A percentile compares a stretch with the other conserved stretches of the same genome.
Conservation (phyloP, 53 echinoderm and acorn worm species). For the Echinometra lucunter region DNA sequence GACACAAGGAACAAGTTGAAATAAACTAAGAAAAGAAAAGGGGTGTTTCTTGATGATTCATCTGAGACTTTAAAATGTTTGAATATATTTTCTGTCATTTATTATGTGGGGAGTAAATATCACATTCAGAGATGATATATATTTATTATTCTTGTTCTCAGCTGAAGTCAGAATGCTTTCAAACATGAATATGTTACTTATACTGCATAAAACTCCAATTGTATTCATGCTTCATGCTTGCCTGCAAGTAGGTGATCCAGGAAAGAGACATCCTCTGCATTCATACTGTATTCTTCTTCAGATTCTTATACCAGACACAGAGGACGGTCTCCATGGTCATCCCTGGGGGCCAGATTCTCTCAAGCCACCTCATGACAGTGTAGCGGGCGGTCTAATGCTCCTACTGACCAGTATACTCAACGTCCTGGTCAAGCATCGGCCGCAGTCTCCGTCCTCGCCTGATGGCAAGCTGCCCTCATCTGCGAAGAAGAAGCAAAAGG, state of each 20-base stretch:
- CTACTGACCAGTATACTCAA: conserved; percentile 87
- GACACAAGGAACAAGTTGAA: no score
- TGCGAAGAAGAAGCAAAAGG: conserved; percentile 93
- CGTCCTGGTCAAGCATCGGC: conserved; percentile 89
- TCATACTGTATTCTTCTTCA: not conserved
- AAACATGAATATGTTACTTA: no score
- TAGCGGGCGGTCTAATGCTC: conserved; percentile 89
- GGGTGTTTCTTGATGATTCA: no score
- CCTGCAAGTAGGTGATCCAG: no score
- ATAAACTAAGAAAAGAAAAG: no score
- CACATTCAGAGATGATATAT: no score
- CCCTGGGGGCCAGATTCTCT: conserved; percentile 64
- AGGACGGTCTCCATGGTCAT: conserved; percentile 60
- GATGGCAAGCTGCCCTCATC: conserved; percentile 76
- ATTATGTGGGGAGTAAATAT: no score
- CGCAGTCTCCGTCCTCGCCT: conserved; percentile 70
- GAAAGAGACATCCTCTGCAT: not conserved
- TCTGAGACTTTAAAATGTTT: no score
- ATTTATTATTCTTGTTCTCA: no score
- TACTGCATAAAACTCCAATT: not conserved
- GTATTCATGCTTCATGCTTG: not conserved
- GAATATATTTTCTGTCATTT: no score
- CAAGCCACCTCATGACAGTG: conserved; percentile 73
- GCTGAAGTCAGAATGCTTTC: no score
- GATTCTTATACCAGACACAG: conserved; percentile 68